Conservation (phyloP, 2,888 invertebrate genomes). For the Parnassius orleans region DNA sequence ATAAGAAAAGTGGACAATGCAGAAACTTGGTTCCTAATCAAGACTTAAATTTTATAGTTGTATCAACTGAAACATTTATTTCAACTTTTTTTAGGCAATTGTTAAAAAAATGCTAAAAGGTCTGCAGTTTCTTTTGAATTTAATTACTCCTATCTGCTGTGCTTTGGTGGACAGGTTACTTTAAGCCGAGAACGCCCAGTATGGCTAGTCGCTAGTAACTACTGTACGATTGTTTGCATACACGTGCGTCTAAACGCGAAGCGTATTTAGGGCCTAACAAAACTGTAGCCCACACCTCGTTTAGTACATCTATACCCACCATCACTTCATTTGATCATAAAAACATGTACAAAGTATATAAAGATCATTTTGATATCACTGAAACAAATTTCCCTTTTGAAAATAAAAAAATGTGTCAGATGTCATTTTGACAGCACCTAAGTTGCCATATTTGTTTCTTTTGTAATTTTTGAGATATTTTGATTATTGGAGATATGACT, state of each 20-base stretch:
- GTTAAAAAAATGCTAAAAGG: too few species aligned
- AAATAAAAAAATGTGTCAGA: background rate
- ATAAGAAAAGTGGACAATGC: background rate
- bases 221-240: background rate
- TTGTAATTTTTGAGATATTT: background rate
- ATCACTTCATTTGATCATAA: background rate
- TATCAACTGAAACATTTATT: background rate
- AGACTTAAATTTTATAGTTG: background rate
- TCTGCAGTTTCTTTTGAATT: too few species aligned
- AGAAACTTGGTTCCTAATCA: background rate
- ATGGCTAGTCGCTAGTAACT: background rate
- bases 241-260: background rate
- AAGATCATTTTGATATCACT: background rate
- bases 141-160: too few species aligned
- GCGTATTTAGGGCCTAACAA: background rate
- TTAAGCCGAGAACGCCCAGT: background rate
- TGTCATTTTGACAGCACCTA: slow-evolving; percentile 8
- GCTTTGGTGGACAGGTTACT: background rate
- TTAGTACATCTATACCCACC: background rate
- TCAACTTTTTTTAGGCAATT: background rate
- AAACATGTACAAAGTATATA: background rate
- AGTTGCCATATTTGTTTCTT: background rate
- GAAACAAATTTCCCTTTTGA: background rate
- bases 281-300: background rate
- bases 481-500: too few species aligned